Base-by-base conservation (phyloP, 1,140 invertebrate genomes). In the Caenorhabditis briggsae region DNA sequence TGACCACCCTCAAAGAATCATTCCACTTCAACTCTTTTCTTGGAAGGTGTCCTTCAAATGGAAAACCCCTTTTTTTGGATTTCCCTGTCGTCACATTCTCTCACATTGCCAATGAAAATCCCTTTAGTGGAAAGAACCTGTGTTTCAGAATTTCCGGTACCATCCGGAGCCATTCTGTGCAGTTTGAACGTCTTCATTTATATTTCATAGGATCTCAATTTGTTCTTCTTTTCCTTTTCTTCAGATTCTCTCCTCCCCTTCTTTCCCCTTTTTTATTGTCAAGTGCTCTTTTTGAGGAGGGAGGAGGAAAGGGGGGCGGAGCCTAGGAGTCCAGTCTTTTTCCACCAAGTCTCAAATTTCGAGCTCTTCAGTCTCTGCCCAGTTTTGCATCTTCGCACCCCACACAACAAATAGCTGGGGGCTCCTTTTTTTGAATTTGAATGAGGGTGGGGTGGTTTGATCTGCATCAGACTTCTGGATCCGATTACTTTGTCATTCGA, bases 401-500 rank as follows among this genome's bases (percentile, higher is more conserved):
- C 23, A 12, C 64, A 70, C 33, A 33, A 14, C 64, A 43, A 46
- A 70, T 33, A 70, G 64, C 64, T 70, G 64, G 56, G 8, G 23
- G 7, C 59, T 58, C 6, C 14, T 58, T 18, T n/a, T n/a, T n/a
- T 25, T 25, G 20, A 33, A 23, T 14, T 2, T n/a, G 20, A n/a
- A 20, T 18, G 43, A 33, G 46, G 18, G 70, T 33, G 9, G 70
- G 46, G 5, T 7, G n/a, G 46, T 23, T 78, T 78, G 70, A 78
- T 78, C 46, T 78, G 5, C 43, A 50, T 78, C 70, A 78, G 46
- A 78, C 70, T 11, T 78, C 20, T 53, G 46, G 46, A 48, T 78
- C 70, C 70, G 46, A 78, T 78, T 78, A 78, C 70, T 53, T 61
- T 78, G 70, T 50, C 70, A 78, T 78, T 23, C 46, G 70, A 78